Percentiles rank a stretch among this genome's conserved stretches.
Conservation (phyloP, 2,888 invertebrate species). For the Odontocerum albicorne region DNA sequence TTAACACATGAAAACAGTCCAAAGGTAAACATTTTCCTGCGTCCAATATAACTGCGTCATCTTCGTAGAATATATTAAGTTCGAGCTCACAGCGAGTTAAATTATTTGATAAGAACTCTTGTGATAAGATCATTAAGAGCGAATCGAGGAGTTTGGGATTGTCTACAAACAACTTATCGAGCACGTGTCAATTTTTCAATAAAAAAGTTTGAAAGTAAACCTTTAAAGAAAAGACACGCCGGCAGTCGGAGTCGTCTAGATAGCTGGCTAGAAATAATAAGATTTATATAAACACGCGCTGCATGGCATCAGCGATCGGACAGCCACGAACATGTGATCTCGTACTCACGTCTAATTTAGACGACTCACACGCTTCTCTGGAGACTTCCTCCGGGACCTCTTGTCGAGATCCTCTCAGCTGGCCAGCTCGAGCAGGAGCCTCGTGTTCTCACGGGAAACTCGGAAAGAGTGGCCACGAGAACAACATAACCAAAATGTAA, state of each 20-base stretch:
- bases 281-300: constrained; percentile 12
- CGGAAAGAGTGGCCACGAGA: constrained; percentile 16
- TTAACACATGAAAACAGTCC: neutral
- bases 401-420: neutral
- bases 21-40: neutral
- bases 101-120: neutral
- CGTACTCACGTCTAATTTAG: constrained; percentile 17
- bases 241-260: no score
- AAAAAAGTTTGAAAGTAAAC: neutral
- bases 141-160: neutral
- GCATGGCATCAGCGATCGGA: neutral
- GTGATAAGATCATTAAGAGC: neutral
- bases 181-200: no score
- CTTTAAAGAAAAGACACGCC: no score
- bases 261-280: neutral
- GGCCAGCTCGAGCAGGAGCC: neutral
- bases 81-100: neutral
- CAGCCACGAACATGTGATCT: constrained; percentile 18
- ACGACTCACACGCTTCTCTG: constrained; percentile 2
- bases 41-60: neutral
- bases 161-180: neutral
- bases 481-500: constrained; percentile 32
- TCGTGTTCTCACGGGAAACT: neutral
- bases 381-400: constrained; percentile 7
- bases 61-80: neutral